Conservation (phyloP, 2,888 invertebrate genomes). For the Microplitis manilae region DNA sequence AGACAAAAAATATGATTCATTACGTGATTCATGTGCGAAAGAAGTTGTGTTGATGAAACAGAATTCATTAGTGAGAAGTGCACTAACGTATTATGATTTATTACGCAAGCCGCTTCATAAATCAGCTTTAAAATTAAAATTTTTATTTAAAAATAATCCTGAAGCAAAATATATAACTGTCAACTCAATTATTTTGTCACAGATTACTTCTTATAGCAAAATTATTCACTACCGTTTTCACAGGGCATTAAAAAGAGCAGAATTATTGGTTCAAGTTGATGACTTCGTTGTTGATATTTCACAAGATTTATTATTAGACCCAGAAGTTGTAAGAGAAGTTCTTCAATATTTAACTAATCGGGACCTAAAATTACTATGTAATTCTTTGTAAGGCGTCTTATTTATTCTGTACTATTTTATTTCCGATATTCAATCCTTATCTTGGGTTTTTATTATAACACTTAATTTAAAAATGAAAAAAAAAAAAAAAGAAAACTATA, state of each 20-base stretch:
- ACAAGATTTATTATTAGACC: background rate
- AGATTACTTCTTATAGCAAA: background rate
- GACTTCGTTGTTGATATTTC: background rate
- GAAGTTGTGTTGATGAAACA: too few species aligned
- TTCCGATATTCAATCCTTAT: too few species aligned
- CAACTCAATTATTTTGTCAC: background rate
- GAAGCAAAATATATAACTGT: background rate
- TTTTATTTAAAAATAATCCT: background rate
- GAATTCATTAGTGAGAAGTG: too few species aligned
- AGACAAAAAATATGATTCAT: too few species aligned
- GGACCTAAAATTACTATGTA: background rate
- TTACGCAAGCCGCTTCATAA: too few species aligned
- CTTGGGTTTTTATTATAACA: too few species aligned
- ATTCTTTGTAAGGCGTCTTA: background rate
- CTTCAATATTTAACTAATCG: background rate
- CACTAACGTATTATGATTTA: too few species aligned
- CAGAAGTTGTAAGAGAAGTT: background rate
- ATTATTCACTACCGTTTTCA: background rate
- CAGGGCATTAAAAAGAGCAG: background rate
- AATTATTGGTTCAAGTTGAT: background rate
- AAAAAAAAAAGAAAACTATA: too few species aligned
- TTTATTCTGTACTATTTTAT: too few species aligned
- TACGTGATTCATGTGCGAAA: too few species aligned
- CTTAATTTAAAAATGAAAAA: too few species aligned
- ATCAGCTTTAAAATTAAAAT: too few species aligned